Evolutionary conservation across 2,888 invertebrate genomes (phyloP).

Genomic region (Agrotis ipsilon): DNA sequence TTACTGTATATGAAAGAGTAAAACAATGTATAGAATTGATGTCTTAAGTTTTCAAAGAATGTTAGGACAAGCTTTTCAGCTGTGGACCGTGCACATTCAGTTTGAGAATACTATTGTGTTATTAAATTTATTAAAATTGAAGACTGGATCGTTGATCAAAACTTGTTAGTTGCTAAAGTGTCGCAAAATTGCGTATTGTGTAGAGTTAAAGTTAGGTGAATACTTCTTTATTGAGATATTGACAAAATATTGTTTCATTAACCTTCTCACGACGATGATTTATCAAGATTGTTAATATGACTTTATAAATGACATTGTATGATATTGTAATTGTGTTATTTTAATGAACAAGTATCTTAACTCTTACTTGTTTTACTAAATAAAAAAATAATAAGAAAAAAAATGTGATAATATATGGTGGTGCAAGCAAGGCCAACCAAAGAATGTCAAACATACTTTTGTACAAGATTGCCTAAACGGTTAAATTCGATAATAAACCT

Average conservation of each 20-base stretch:
- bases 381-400: neutral
- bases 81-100: constrained; percentile 13
- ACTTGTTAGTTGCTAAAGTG: constrained; percentile 45
- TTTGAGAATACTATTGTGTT: constrained; percentile 27
- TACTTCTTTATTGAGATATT: constrained; percentile 24
- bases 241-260: constrained; percentile 25
- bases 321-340: constrained; percentile 24
- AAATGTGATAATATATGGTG: constrained; percentile 39
- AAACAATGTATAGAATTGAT: constrained; percentile 12
- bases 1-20: neutral
- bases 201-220: constrained; percentile 39
- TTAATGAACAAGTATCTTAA: constrained; percentile 17
- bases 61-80: constrained; percentile 8
- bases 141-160: constrained; percentile 59
- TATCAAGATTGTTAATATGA: constrained; percentile 22
- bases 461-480: constrained; percentile 24
- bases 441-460: constrained; percentile 51
- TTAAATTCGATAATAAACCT: constrained; percentile 7
- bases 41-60: constrained; percentile 10
- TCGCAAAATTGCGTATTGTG: constrained; percentile 40
- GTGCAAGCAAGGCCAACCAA: constrained; percentile 47
- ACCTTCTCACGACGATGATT: constrained; percentile 7
- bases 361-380: neutral
- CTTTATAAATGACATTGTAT: constrained; percentile 1
- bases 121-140: constrained; percentile 48